These are phyloP conservation scores for Ophion ellenae DNA, from an alignment of 2,888 invertebrate species.

Conservation along the genomic window DNA sequence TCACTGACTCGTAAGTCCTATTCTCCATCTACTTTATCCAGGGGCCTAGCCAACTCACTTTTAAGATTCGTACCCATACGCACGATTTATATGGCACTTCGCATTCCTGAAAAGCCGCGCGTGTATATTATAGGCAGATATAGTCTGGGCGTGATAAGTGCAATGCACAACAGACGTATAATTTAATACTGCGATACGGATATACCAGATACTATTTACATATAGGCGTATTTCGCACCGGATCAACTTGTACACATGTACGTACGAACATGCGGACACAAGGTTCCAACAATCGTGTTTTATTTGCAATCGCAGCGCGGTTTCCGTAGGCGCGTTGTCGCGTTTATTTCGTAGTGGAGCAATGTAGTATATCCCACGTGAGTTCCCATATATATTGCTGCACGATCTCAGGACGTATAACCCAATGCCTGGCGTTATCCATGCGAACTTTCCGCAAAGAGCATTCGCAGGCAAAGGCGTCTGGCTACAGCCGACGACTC, in stretches of 20 bases:
- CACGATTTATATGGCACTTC: not conserved
- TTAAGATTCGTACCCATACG: too few relatives aligned
- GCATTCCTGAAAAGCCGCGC: not conserved
- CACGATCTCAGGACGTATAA: constrained; percentile 33
- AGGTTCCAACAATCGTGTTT: constrained; percentile 18
- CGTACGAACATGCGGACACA: not conserved
- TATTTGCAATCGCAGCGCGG: constrained; percentile 28
- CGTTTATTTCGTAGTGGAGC: constrained; percentile 44
- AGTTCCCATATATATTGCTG: not conserved
- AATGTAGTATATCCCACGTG: constrained; percentile 42
- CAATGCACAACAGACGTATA: constrained; percentile 30
- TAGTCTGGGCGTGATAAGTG: constrained; percentile 42
- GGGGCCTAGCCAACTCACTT: too few relatives aligned
- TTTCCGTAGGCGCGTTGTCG: constrained; percentile 55
- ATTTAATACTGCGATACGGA: constrained; percentile 48
- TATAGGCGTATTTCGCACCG: constrained; percentile 11
- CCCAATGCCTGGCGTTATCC: constrained; percentile 38
- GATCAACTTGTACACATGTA: constrained; percentile 15
- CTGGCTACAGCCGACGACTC: constrained; percentile 44
- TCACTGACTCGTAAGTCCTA: too few relatives aligned
- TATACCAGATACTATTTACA: constrained; percentile 23
- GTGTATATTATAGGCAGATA: constrained; percentile 1
- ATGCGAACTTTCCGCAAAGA: constrained; percentile 42
- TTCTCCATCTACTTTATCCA: too few relatives aligned
- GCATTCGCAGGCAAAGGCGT: constrained; percentile 39